phyloP scores from a whole-genome alignment of 2,113 vertebrate genomes.

The Balaeniceps rex region DNA sequence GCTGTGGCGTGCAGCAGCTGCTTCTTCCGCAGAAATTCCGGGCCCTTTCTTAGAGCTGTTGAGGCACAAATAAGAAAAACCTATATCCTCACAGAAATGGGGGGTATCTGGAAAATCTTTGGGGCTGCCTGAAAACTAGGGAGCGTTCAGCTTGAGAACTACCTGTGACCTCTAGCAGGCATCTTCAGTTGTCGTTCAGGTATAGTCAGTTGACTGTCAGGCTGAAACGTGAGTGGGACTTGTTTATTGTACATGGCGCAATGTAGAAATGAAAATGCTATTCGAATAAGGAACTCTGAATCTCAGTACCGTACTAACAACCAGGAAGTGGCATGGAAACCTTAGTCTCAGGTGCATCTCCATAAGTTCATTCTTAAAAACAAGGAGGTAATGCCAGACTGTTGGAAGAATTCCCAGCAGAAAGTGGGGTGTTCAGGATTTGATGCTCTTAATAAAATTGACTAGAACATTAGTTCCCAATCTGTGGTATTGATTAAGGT shows the following conservation, averaged over 20 bases:
- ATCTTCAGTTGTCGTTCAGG: accelerated
- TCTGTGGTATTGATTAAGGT: neutral
- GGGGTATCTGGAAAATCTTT: too few species aligned
- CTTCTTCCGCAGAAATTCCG: accelerated
- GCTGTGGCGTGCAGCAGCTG: neutral
- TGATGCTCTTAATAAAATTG: neutral
- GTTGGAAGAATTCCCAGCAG: neutral
- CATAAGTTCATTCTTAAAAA: neutral
- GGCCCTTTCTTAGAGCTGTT: too few species aligned
- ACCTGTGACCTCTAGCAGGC: too few species aligned
- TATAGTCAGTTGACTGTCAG: accelerated
- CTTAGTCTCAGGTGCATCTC: neutral
- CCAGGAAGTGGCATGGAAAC: neutral
- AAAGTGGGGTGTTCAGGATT: neutral
- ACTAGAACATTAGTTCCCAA: neutral
- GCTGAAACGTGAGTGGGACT: neutral
- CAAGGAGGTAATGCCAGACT: accelerated
- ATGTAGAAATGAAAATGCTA: neutral
- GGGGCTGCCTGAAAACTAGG: neutral
- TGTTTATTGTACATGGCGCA: accelerated
- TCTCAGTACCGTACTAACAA: accelerated
- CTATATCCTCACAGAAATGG: neutral
- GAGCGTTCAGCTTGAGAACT: neutral
- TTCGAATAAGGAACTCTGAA: neutral
- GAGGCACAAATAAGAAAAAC: neutral